Percentiles rank a stretch among this genome's conserved stretches.
phyloP scores from a whole-genome alignment of 2,797 vertebrate genomes.

The Neostethus bicornis region DNA sequence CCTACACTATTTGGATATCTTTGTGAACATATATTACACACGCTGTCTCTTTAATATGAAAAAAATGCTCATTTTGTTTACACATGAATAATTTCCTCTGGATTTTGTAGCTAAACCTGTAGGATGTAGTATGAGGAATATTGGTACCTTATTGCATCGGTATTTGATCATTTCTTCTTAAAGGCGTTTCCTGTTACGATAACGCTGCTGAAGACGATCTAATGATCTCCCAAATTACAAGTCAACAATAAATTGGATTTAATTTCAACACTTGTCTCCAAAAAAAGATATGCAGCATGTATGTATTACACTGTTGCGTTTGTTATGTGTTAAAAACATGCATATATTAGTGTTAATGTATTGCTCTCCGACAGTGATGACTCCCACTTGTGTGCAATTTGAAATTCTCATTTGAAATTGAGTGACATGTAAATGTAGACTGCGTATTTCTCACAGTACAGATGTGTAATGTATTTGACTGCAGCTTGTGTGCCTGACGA shows the following conservation, averaged over 20 bases:
- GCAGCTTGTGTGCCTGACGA: too few species aligned
- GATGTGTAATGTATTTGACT: too few species aligned
- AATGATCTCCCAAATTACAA: too few species aligned
- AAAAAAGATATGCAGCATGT: background rate
- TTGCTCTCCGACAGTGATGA: background rate
- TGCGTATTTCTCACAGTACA: background rate
- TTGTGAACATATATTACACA: background rate
- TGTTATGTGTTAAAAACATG: background rate
- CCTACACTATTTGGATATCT: background rate
- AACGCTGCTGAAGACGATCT: too few species aligned
- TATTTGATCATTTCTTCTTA: background rate
- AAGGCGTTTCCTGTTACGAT: too few species aligned
- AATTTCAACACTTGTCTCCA: background rate
- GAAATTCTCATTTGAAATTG: background rate
- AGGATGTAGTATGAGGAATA: background rate
- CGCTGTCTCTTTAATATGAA: background rate
- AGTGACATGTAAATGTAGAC: background rate
- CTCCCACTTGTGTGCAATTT: background rate
- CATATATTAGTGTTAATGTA: background rate
- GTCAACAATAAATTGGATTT: background rate
- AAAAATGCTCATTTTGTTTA: background rate
- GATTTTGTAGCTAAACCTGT: constrained; percentile 1
- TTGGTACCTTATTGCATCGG: constrained; percentile 8
- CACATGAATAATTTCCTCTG: background rate
- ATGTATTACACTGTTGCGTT: background rate